These are phyloP conservation scores for Micrasema minimum DNA, from an alignment of 1,140 invertebrate genomes.

Conservation along the genomic window DNA sequence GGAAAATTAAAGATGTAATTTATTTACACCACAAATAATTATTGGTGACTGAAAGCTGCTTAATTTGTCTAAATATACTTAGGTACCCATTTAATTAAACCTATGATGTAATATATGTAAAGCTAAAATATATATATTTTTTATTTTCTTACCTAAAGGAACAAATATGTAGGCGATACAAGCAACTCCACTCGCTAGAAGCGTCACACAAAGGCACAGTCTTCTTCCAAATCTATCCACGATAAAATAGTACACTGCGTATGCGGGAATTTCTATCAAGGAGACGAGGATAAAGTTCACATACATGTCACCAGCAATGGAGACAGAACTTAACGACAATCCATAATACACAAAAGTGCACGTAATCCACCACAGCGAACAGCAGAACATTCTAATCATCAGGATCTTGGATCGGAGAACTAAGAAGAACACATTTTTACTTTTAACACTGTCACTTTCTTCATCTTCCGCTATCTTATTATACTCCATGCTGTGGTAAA, in stretches of 20 bases:
- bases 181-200: constrained; percentile 70
- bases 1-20: too few relatives aligned
- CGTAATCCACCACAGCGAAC: constrained; percentile 78
- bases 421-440: constrained; percentile 56
- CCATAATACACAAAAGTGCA: constrained; percentile 85
- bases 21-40: too few relatives aligned
- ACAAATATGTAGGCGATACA: constrained; percentile 60
- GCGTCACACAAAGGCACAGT: constrained; percentile 68
- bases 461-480: constrained; percentile 54
- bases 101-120: too few relatives aligned
- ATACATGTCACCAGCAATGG: constrained; percentile 75
- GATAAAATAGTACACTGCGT: constrained; percentile 72
- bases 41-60: too few relatives aligned
- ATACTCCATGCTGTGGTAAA: constrained; percentile 62
- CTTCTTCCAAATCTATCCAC: constrained; percentile 74
- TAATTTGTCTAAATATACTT: too few relatives aligned
- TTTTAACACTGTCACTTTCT: constrained; percentile 42
- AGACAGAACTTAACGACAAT: constrained; percentile 82
- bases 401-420: constrained; percentile 71
- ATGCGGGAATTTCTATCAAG: constrained; percentile 78
- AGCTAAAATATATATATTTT: too few relatives aligned
- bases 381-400: constrained; percentile 73
- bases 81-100: too few relatives aligned
- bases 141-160: constrained; percentile 60
- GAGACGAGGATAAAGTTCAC: constrained; percentile 77